phyloP scores from a whole-genome alignment of 2,113 vertebrate species.

The Phalacrocorax brasilianus region DNA sequence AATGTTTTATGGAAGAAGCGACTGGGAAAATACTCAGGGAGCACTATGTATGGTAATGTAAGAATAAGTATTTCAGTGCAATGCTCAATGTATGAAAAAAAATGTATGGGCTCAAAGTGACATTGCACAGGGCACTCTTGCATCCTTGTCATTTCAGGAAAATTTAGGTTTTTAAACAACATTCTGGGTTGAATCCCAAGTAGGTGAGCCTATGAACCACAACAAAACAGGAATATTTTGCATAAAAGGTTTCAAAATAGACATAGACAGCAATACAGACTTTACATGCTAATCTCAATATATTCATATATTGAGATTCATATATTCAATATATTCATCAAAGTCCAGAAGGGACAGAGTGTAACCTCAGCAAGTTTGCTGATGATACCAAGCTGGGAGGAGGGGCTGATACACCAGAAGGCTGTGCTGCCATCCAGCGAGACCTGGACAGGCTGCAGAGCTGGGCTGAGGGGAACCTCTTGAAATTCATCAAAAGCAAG shows the following conservation, averaged over 20 bases:
- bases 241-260: background rate
- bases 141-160: background rate
- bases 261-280: background rate
- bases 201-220: background rate
- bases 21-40: background rate
- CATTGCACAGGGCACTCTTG: background rate
- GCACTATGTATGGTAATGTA: background rate
- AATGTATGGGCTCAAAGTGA: background rate
- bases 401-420: too few species aligned
- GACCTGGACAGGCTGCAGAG: too few species aligned
- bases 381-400: too few species aligned
- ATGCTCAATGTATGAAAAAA: background rate
- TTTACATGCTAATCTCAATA: background rate
- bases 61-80: background rate
- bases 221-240: background rate
- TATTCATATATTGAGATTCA: too few species aligned
- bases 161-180: background rate
- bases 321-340: too few species aligned
- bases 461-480: too few species aligned
- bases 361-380: too few species aligned
- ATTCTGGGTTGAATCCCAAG: background rate
- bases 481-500: too few species aligned
- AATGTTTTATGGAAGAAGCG: slow-evolving; percentile 10
- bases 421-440: too few species aligned
- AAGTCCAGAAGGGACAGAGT: too few species aligned